Conservation (phyloP, 2,113 vertebrate species). For the Falco punctatus region DNA sequence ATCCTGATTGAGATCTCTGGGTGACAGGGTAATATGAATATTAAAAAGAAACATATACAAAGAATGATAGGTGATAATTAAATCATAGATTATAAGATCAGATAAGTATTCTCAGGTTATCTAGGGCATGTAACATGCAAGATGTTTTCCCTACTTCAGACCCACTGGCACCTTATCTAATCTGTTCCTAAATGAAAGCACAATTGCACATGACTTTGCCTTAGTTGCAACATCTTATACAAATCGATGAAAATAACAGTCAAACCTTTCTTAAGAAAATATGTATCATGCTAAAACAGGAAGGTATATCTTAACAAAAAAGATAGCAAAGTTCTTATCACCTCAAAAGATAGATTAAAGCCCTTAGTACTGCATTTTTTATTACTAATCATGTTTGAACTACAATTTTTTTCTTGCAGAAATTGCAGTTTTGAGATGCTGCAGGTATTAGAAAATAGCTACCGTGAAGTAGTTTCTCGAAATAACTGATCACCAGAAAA, state of each 20-base stretch:
- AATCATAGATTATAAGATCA: slow-evolving; percentile 53
- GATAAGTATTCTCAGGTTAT: slow-evolving; percentile 65
- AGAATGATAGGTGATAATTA: slow-evolving; percentile 66
- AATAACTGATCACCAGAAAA: background rate
- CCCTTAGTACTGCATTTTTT: background rate
- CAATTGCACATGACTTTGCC: slow-evolving; percentile 56
- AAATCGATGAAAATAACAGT: slow-evolving; percentile 63
- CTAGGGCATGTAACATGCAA: slow-evolving; percentile 58
- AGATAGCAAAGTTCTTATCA: background rate
- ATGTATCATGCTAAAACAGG: slow-evolving; percentile 31
- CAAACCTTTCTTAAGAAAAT: slow-evolving; percentile 17
- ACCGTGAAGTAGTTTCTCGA: background rate
- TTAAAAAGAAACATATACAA: slow-evolving; percentile 48
- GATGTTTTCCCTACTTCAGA: slow-evolving; percentile 56
- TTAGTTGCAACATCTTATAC: slow-evolving; percentile 63
- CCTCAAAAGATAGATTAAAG: slow-evolving; percentile 10
- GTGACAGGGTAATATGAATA: slow-evolving; percentile 57
- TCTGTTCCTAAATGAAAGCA: slow-evolving; percentile 63
- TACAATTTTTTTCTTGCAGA: background rate
- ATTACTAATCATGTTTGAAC: background rate
- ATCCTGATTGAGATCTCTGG: slow-evolving; percentile 16
- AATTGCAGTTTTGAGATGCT: background rate
- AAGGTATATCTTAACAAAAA: background rate
- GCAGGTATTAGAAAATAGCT: background rate
- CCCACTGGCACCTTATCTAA: slow-evolving; percentile 71